These are phyloP conservation scores for Leptura quadrifasciata DNA, from an alignment of 2,888 invertebrate genomes.

Conservation along the genomic window DNA sequence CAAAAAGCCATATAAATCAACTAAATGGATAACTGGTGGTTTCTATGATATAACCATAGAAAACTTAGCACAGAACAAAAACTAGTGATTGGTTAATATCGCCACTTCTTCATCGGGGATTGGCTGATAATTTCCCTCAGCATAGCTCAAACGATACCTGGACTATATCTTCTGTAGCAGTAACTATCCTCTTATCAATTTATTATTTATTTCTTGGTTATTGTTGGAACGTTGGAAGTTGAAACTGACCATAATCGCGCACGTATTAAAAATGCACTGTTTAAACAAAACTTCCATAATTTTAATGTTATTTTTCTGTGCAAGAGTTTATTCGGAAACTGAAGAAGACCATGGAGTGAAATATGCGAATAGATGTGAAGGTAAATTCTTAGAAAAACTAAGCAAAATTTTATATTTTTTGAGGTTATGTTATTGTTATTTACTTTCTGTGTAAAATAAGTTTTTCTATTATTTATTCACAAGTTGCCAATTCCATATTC, in stretches of 20 bases:
- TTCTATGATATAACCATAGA: too few species aligned
- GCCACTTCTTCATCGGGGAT: too few species aligned
- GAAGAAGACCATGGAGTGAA: slow-evolving; percentile 89
- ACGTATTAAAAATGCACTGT: slow-evolving; percentile 9
- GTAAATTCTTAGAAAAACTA: slow-evolving; percentile 68
- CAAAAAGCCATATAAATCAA: too few species aligned
- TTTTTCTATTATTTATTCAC: not conserved
- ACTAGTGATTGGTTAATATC: too few species aligned
- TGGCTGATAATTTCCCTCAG: too few species aligned
- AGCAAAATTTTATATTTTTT: not conserved
- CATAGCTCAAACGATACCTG: too few species aligned
- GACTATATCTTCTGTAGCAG: too few species aligned
- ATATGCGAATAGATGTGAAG: slow-evolving; percentile 92
- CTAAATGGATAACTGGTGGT: too few species aligned
- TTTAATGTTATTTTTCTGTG: slow-evolving; percentile 39
- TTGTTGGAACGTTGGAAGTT: too few species aligned
- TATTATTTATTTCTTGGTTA: too few species aligned
- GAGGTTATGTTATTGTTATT: slow-evolving; percentile 15
- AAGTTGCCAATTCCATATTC: not conserved
- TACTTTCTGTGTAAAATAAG: not conserved
- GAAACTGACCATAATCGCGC: not conserved
- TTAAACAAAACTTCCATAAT: not conserved
- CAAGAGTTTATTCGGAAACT: slow-evolving; percentile 63
- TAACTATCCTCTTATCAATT: too few species aligned
- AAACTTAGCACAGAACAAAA: too few species aligned